These are phyloP conservation scores for Gortyna flavago DNA, from an alignment of 2,888 invertebrate species.

Conservation along the genomic window DNA sequence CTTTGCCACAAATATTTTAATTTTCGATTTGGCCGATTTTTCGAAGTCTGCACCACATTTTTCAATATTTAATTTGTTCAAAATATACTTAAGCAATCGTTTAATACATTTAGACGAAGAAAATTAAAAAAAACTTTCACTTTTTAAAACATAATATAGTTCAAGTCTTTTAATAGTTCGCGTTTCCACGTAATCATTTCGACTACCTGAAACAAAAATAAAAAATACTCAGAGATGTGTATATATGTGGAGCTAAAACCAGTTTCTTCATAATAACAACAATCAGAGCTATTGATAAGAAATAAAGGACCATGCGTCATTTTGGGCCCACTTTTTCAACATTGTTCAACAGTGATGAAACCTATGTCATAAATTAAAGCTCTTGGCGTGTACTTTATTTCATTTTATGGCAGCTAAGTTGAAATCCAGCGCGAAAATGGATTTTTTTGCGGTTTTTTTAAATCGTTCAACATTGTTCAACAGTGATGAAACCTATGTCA, in stretches of 20 bases:
- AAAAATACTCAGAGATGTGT: constrained; percentile 27
- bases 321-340: no score
- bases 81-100: constrained; percentile 10
- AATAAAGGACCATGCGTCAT: no score
- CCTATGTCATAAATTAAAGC: no score
- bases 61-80: constrained; percentile 16
- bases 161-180: constrained; percentile 15
- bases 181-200: constrained; percentile 11
- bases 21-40: constrained; percentile 15
- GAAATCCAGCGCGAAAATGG: no score
- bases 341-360: no score
- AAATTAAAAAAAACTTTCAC: constrained; percentile 5
- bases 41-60: constrained; percentile 13
- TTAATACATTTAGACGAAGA: constrained; percentile 7
- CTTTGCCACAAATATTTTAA: constrained; percentile 31
- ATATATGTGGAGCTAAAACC: constrained; percentile 19
- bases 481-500: no score
- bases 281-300: constrained; percentile 1
- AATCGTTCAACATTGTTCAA: no score
- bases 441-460: no score
- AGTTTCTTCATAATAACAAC: constrained; percentile 21
- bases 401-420: no score
- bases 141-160: constrained; percentile 9
- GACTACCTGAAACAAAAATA: constrained; percentile 27
- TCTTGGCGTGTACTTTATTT: no score